Base-by-base conservation (phyloP, 2,888 invertebrate species). In the Diarsia rubi region DNA sequence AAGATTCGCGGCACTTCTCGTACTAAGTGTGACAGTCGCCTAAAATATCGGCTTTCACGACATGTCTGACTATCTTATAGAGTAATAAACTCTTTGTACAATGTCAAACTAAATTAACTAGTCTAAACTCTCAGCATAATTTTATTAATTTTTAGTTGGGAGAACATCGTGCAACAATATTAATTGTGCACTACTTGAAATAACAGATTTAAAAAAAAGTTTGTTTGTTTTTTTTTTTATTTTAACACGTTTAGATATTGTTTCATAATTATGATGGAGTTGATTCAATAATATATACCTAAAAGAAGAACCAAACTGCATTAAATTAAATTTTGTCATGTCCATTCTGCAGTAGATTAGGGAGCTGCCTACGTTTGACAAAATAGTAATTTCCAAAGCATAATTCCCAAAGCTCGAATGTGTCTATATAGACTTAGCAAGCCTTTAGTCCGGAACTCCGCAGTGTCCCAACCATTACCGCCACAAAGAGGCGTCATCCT, bases 401-500 rank as follows among this genome's bases (percentile, higher is more conserved):
- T 81, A 59, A 66, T 73, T 47, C 19, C 12, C 27, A 47, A 44
- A 37, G 42, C 67, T 71, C 44, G 21, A 84, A 78, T 84, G 60
- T 77, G 37, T 73, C 68, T 44, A 68, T 64, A 59, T 60, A 59
- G 60, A 79, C 37, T 72, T 62, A 68, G 75, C 67, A 75, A 85
- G 73, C 77, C 66, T 76, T 82, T 75, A 71, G 69, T 73, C 67
- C 37, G 37, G 31, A 62, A 31, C 44, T 64, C 60, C 65, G 37
- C 57, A 69, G 64, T 73, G 80, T 83, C 73, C 47, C 60, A 69
- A 70, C 81, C 81, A 63, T 66, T 79, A 54, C 49, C 63, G n/a
- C 54, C 70, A 73, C 76, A 83, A 83, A 83, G 86, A 73, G 68
- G 70, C 76, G 70, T 66, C 73, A 65, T 69, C 63, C 68, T 70